phyloP scores from a whole-genome alignment of 2,888 invertebrate genomes.

The Eretmocerus hayati region DNA sequence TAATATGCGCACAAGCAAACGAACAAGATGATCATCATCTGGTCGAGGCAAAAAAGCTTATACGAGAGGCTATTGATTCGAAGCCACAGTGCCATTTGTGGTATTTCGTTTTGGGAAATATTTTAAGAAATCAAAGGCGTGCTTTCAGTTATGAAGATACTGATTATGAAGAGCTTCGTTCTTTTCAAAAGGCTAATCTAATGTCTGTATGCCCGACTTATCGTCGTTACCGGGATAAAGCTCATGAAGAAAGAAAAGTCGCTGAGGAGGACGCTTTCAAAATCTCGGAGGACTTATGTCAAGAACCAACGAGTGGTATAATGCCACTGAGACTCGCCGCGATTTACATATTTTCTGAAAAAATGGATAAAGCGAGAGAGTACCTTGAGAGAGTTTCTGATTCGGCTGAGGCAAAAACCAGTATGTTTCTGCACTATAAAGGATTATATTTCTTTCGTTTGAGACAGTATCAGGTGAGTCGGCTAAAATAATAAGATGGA shows the following conservation, averaged over 20 bases:
- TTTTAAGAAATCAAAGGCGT: slow-evolving; percentile 12
- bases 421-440: slow-evolving; percentile 10
- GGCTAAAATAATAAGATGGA: not conserved
- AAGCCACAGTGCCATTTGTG: slow-evolving; percentile 4
- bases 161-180: not conserved
- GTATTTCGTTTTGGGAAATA: slow-evolving; percentile 13
- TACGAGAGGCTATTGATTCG: slow-evolving; percentile 1
- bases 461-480: slow-evolving; percentile 2
- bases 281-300: slow-evolving; percentile 9
- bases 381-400: slow-evolving; percentile 6
- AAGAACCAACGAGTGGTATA: not conserved
- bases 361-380: not conserved
- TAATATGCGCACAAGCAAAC: slow-evolving; percentile 1
- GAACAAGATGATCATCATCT: too few relatives aligned
- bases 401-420: not conserved
- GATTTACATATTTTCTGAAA: slow-evolving; percentile 3
- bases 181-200: slow-evolving; percentile 2
- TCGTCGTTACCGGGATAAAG: slow-evolving; percentile 9
- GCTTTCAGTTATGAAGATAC: not conserved
- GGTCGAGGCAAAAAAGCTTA: slow-evolving; percentile 1
- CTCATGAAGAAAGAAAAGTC: slow-evolving; percentile 6
- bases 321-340: slow-evolving; percentile 7
- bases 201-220: not conserved
- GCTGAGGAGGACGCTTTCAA: not conserved
- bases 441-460: slow-evolving; percentile 8